These are phyloP conservation scores for Hartigia nigra DNA, from an alignment of 2,888 invertebrate genomes.

Conservation along the genomic window DNA sequence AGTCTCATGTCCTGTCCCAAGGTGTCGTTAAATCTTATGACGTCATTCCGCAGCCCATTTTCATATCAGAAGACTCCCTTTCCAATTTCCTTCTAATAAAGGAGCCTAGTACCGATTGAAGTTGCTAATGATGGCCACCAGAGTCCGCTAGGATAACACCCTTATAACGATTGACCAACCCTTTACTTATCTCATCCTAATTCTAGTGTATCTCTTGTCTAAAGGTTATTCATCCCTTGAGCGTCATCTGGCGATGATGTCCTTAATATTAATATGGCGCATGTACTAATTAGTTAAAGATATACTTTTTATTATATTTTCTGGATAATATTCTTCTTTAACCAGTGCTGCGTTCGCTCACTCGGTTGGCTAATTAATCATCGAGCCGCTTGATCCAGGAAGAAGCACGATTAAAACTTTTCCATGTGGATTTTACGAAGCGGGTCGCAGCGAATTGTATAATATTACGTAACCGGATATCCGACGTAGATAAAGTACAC, in stretches of 20 bases:
- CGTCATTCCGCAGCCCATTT: constrained; percentile 1
- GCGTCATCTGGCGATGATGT: neutral
- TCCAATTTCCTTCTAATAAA: neutral
- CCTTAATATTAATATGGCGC: neutral
- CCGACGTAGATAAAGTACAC: neutral
- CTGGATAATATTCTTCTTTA: neutral
- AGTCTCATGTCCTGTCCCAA: neutral
- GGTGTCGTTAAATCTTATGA: constrained; percentile 4
- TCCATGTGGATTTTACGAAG: neutral
- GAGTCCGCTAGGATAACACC: neutral
- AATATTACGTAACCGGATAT: neutral
- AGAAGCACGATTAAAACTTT: neutral
- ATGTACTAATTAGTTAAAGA: neutral
- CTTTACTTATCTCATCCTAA: neutral
- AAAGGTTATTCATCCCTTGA: neutral
- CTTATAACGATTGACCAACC: neutral
- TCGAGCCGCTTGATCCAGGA: neutral
- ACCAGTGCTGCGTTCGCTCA: neutral
- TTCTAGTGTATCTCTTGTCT: neutral
- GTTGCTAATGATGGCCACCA: neutral
- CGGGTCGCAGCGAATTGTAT: neutral
- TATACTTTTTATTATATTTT: neutral
- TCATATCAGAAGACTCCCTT: neutral
- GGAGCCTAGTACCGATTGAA: neutral
- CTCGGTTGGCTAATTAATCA: neutral